Evolutionary conservation across 2,113 vertebrate species (phyloP), one percentile per base, ranked within the genome.

Genomic region (Antechinus stuartii): DNA sequence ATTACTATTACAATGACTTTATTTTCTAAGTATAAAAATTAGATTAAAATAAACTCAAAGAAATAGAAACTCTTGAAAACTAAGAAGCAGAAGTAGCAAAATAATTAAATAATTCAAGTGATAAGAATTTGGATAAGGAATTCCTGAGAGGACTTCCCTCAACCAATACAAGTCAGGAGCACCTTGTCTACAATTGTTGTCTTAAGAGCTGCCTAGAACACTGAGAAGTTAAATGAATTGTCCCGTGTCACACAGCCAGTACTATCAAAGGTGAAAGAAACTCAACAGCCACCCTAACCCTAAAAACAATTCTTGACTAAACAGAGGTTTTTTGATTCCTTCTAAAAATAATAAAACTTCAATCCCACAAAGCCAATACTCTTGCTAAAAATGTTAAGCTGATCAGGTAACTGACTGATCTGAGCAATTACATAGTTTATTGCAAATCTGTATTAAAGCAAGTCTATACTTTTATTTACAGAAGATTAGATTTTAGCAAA

Each of bases 301-400:
- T 24, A 76, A 90, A 49, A 92, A 92, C 91, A 95, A 84, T 84
- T 76, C 16, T 42, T 84, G 68, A 84, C 68, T 23, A 42, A 42
- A 68, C 30, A 68, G 27, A 76, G n/a, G 2, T 10, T 35, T 84
- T 84, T 35, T 42, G n/a, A 42, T 22, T 84, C 30, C 5, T 84
- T 42, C 35, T 27, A 55, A 55, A 55, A 55, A 61, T 30, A 68
- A n/a, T 42, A 84, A 42, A 42, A n/a, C n/a, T 84, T 84, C 35
- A 84, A n/a, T 42, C 2, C 7, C 68, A 42, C 16, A 84, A 42
- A 92, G 23, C 47, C 35, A 92, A 92, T 0, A 27, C 22, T 91
- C 56, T 55, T 95, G 92, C 92, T 68, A 22, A 95, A 50, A 47
- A 97, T 89, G 90, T 94, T 95, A 94, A 96, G 30, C 61, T 84